Evolutionary conservation across 2,113 vertebrate genomes (phyloP), one percentile per base, ranked within the genome.

Genomic region (Periophthalmodon schlosseri): DNA sequence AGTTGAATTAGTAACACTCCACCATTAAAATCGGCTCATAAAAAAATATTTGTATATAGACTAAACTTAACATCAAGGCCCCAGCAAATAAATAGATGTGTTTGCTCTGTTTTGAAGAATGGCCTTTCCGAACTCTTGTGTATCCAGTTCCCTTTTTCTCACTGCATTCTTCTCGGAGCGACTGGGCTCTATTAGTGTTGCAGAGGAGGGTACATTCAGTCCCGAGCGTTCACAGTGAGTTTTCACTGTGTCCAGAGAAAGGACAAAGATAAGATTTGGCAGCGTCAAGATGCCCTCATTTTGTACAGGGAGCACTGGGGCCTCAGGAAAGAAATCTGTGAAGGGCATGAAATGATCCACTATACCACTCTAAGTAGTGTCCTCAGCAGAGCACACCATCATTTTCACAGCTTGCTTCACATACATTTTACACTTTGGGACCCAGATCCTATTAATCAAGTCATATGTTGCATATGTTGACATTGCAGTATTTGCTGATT

Each of bases 161-260:
- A 84, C 70, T 78, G 28, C 87, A 84, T 91, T 89, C 86, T 88
- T 91, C 64, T 11, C n/a, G 89, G 69, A 92, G 92, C 92, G 87
- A 86, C 89, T 13, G 73, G 85, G 64, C 64, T 68, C 80, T 85
- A 77, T 81, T 77, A 86, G 83, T 85, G 36, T n/a, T 72, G 73
- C 73, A 82, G 85, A 79, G 84, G 84, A 85, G 82, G 79, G 90
- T 92, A 91, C 90, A 87, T 84, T 18, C 69, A 82, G 89, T 92
- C 77, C 88, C 83, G 61, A 85, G 77, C 81, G 78, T 33, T 28
- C 28, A 28, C 87, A 85, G 80, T 71, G 78, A 70, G 89, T 86
- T 28, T 28, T 28, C 28, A 28, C 89, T 87, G 86, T 85, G 82
- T 86, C 84, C 78, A 82, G 87, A 80, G 89, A 82, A 74, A 71